Evolutionary conservation across 2,113 vertebrate species (phyloP), one percentile per base, ranked within the genome.

Genomic region (Hoplias malabaricus): DNA sequence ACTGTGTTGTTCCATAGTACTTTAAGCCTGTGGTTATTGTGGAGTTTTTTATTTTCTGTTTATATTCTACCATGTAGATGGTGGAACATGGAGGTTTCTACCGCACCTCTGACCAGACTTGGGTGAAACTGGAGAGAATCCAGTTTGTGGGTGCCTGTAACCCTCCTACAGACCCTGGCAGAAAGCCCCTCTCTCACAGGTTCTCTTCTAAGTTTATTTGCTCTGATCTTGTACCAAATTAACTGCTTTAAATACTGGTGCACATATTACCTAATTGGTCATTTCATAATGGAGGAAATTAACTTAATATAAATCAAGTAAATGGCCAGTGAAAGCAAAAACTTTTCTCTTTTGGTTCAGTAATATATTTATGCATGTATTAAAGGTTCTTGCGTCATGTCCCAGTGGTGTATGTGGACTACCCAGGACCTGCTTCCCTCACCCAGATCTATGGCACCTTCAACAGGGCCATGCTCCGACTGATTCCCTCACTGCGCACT

Each of bases 401-500:
- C 54, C 98, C 98, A 6, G 96, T 99, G 40, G 98, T 99, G 79
- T 99, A 99, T 0, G 98, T 99, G 90, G 97, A 99, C 84, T 99
- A 99, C 75, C 98, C 98, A 2, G 98, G 98, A 2, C 96, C 97
- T 1, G 96, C 98, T 59, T 99, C 98, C 2, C 94, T 99, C 14
- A 99, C 98, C 0, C 98, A 99, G 93, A 99, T 99, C 78, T 99
- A 99, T 3, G 97, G 98, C 78, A 99, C 98, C 4, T 99, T 99
- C 86, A 99, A 99, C 84, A 95, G 97, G 3, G 98, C 98, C 78
- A 99, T 99, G 96, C 91, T 99, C 65, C 91, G 98, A 25, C 94
- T 99, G 75, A 97, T 99, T 81, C 98, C 98, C 0, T 96, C 96
- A 0, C 93, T 99, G 14, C 94, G 97, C 50, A 98, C 98, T 0